phyloP scores from a whole-genome alignment of 2,888 invertebrate genomes.

The Morinoia aosen region DNA sequence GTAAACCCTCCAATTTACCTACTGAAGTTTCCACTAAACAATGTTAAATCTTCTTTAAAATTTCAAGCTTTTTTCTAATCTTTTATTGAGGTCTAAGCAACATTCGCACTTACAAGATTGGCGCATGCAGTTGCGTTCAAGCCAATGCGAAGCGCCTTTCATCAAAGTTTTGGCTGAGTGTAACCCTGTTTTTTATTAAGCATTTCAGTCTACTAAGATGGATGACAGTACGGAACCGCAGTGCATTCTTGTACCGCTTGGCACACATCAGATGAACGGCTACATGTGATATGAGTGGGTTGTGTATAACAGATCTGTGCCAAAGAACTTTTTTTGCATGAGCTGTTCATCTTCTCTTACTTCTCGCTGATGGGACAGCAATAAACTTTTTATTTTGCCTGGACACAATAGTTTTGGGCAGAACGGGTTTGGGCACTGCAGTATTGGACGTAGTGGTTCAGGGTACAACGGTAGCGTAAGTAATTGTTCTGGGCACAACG shows the following conservation, averaged over 20 bases:
- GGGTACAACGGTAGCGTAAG: not conserved
- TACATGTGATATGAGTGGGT: not conserved
- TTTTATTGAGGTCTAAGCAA: too few relatives aligned
- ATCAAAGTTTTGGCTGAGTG: not conserved
- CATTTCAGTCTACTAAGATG: not conserved
- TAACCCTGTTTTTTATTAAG: not conserved
- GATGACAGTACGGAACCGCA: not conserved
- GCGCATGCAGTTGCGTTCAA: too few relatives aligned
- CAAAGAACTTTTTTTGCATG: not conserved
- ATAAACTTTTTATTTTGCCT: not conserved
- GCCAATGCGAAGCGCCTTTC: not conserved
- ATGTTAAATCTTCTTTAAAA: too few relatives aligned
- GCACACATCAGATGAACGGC: not conserved
- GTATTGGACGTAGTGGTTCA: not conserved
- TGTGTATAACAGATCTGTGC: not conserved
- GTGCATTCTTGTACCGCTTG: not conserved
- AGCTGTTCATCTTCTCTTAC: not conserved
- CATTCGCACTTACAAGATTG: too few relatives aligned
- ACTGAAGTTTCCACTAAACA: too few relatives aligned
- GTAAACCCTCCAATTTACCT: too few relatives aligned
- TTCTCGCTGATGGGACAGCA: not conserved
- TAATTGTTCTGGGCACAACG: not conserved
- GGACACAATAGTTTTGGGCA: not conserved
- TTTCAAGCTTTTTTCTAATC: too few relatives aligned
- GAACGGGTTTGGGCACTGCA: not conserved